Conservation (phyloP, 2,113 vertebrate species). For the Podarcis cretensis region DNA sequence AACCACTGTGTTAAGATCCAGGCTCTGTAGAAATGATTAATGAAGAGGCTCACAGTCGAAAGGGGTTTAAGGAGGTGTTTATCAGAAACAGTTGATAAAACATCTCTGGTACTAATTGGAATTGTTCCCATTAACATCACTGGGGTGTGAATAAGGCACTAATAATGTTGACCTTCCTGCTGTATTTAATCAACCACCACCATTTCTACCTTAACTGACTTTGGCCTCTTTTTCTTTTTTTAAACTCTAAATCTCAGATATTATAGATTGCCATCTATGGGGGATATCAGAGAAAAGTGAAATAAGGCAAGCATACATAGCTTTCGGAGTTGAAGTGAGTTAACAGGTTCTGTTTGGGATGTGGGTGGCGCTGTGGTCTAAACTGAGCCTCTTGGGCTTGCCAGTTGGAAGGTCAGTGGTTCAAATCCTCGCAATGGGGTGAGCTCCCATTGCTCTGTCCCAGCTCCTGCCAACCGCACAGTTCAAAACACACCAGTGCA, state of each 20-base stretch:
- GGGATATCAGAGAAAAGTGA: neutral
- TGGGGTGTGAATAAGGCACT: neutral
- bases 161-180: neutral
- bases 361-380: no score
- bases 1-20: conserved; percentile 18
- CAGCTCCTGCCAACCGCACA: no score
- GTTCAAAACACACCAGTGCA: no score
- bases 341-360: no score
- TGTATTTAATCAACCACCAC: neutral
- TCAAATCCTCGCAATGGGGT: no score
- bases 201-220: neutral
- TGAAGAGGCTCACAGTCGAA: neutral
- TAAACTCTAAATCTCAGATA: neutral
- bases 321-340: no score
- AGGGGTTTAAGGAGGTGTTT: conserved; percentile 34
- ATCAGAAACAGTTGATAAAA: conserved; percentile 24
- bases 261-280: neutral
- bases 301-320: neutral
- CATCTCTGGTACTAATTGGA: conserved; percentile 14
- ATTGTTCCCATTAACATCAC: conserved; percentile 1
- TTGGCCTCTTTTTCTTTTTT: neutral
- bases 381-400: no score
- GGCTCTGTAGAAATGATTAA: conserved; percentile 32
- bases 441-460: no score
- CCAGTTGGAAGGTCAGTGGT: no score